Base-by-base conservation (phyloP, 2,888 invertebrate species). In the Drosophila seclusa region DNA sequence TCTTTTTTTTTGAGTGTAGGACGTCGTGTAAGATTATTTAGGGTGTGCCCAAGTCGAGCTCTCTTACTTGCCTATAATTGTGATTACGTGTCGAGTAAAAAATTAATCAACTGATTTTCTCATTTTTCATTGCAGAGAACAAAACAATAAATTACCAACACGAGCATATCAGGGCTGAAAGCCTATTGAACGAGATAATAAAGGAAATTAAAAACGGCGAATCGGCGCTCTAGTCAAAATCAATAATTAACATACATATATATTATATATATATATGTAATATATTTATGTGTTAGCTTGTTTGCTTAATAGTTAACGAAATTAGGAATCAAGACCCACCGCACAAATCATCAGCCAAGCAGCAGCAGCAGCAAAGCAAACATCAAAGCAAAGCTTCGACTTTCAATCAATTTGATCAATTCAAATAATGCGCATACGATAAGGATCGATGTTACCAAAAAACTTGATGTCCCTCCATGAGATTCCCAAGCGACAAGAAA, bases 391-490 rank as follows among this genome's bases (percentile, higher is more conserved):
- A 55, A 67, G 62, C 68, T 52, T 74, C 74, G 70, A 83, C 76
- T 76, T 79, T 79, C 74, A 72, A 78, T 68, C 72, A 76, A 82
- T 87, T 92, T 90, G 82, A 89, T 86, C 85, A 85, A 87, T 88
- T 91, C 91, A 91, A 89, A 93, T 91, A 92, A 93, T 93, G 93
- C 90, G 83, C 91, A 91, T 91, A 92, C 90, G 91, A 90, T 93
- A 93, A 89, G 90, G 90, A 93, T 93, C 92, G 92, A 93, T 93
- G 93, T 92, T 93, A 92, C 92, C 92, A 92, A 92, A 91, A 92
- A 90, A 92, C 91, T 92, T 92, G 90, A 92, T 91, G 92, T 91
- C 91, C 91, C 92, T 93, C 93, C 92, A 93, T 93, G 93, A 91
- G 92, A 92, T 92, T 93, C 92, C 91, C 88, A 92, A 91, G 88